Conservation (phyloP, 2,113 vertebrate genomes). For the Brienomyrus brachyistius region DNA sequence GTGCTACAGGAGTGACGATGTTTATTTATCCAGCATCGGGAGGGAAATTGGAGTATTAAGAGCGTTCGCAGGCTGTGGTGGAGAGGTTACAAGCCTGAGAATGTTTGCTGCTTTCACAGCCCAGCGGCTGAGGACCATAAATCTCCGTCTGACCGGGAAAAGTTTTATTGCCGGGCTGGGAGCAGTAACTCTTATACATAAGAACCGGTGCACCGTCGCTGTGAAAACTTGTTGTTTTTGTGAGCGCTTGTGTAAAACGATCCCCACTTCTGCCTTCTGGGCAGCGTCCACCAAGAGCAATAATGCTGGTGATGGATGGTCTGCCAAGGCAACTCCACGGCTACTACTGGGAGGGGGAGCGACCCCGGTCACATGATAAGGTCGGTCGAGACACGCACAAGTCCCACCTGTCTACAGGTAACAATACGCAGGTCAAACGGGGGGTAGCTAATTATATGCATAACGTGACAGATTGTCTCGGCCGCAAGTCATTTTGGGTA, state of each 20-base stretch:
- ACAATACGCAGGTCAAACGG: conserved; percentile 63
- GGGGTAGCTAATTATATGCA: conserved; percentile 59
- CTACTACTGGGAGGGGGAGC: conserved; percentile 58
- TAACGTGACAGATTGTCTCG: conserved; percentile 52
- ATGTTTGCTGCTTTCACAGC: conserved; percentile 53
- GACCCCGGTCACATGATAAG: conserved; percentile 68
- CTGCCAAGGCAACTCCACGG: conserved; percentile 57
- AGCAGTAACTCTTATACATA: conserved; percentile 50
- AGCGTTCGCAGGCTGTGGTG: conserved; percentile 37
- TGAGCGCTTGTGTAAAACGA: conserved; percentile 58
- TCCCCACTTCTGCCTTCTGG: conserved; percentile 45
- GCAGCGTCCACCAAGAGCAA: conserved; percentile 53
- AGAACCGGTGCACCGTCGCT: conserved; percentile 35
- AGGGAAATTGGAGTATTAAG: conserved; percentile 46
- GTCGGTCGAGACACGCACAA: conserved; percentile 58
- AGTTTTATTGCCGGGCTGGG: conserved; percentile 50
- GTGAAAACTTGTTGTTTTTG: conserved; percentile 54
- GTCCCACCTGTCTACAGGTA: conserved; percentile 66
- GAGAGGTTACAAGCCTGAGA: conserved; percentile 54
- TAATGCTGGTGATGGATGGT: conserved; percentile 66
- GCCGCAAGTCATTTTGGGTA: conserved; percentile 48
- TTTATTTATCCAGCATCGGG: conserved; percentile 50
- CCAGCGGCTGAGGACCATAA: conserved; percentile 45
- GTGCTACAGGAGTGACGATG: conserved; percentile 42
- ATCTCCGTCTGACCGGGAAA: conserved; percentile 55